Evolutionary conservation across 2,113 vertebrate species (phyloP), one percentile per base, ranked within the genome.

Genomic region (Motacilla tschutschensis): DNA sequence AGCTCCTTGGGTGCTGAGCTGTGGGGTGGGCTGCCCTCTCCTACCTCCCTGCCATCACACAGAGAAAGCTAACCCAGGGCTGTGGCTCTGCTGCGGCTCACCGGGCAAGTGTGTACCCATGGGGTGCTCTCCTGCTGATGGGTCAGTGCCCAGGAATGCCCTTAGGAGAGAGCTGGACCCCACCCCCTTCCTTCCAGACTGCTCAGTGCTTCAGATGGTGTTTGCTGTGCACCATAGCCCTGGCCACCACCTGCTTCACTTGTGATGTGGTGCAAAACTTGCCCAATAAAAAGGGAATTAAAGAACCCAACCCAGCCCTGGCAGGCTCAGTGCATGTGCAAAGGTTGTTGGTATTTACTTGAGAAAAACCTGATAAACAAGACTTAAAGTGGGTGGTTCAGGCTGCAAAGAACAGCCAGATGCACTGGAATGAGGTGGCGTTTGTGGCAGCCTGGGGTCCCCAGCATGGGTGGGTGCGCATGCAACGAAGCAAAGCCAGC

Each of bases 391-490:
- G 29, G 41, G 71, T 59, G 38, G 24, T 67, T 81, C 1, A 0
- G n/a, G 43, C 79, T 76, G 64, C 1, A 1, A 46, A 36, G 36
- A 63, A 9, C 74, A 40, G 36, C 20, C 9, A 54, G 48, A 47
- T 38, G 70, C 12, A 17, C 46, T 46, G 33, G 76, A 13, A 8
- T 33, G 36, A 14, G 58, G 33, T 83, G 74, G 35, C 51, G 18
- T 6, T 0, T 0, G n/a, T 54, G 12, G 19, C 69, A 67, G 38
- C 33, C 19, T 33, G 66, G 33, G 2, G 15, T 86, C 47, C 60
- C 36, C 1, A 0, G 7, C 10, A 8, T 1, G 1, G 33, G 21
- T 66, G 57, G 26, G 24, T 5, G 5, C 46, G 7, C 43, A 19
- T 31, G 21, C 43, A 44, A 21, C 2, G 0, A 7, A 64, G 35